Evolutionary conservation across 2,113 vertebrate species (phyloP), one percentile per base, ranked within the genome.

Genomic region (Gymnorhina tibicen): DNA sequence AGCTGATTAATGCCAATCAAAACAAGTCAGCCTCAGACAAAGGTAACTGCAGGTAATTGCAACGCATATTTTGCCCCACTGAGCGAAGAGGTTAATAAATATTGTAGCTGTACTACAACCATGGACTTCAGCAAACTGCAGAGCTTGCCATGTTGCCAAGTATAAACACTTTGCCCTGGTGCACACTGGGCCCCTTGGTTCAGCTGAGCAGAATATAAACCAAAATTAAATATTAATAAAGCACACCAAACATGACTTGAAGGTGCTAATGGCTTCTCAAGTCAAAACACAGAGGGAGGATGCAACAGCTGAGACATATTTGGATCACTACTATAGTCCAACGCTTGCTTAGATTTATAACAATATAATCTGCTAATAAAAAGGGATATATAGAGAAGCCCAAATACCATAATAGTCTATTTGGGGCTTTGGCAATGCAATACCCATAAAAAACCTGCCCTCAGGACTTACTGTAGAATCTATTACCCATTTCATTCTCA

Each of bases 281-380:
- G 87, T 92, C 85, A 90, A 89, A 94, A 90, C 55, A 55, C 1
- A 20, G n/a, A 60, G 4, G 14, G 78, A 94, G 63, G 76, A 94
- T 64, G 60, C 60, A 88, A 50, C 60, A 90, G 92, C 73, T 82
- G 81, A 93, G 69, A 87, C 27, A 11, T 46, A 82, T 66, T 64
- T 89, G 68, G 58, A 82, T 92, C 73, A 28, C 84, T 78, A 39
- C 59, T 73, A 53, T 16, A 68, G 52, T 79, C 62, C 78, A 75
- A 42, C 1, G 3, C 63, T 91, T 62, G 35, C 89, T 93, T 93
- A 85, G 91, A 90, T 97, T 96, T 95, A 93, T 92, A 89, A 89
- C 84, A 94, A 79, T 70, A 92, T 59, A 91, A 96, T 95, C 90
- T 94, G 63, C 85, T 93, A 97, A 90, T 94, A 95, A 97, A 96